Conservation (phyloP, 2,797 vertebrate genomes). For the Cephalopachus bancanus region DNA sequence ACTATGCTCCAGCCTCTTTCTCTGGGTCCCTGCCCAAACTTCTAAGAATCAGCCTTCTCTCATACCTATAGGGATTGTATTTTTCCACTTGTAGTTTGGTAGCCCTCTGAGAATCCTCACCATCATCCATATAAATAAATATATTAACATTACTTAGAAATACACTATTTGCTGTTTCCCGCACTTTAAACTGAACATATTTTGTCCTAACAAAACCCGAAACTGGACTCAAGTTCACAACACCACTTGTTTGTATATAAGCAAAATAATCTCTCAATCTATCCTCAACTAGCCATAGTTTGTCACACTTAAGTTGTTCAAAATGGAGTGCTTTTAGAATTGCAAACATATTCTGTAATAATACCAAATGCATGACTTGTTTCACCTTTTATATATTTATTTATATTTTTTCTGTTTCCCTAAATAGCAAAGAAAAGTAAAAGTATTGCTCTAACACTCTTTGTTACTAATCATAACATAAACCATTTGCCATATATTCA, state of each 20-base stretch:
- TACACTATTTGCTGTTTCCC: background rate
- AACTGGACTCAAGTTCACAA: background rate
- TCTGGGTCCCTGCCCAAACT: background rate
- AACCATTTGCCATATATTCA: background rate
- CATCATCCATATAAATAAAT: background rate
- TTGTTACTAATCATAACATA: background rate
- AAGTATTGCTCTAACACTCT: background rate
- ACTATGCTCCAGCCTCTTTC: background rate
- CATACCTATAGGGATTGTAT: rapidly evolving
- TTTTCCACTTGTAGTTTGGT: background rate
- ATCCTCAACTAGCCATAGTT: background rate
- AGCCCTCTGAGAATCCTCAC: background rate
- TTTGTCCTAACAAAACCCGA: background rate
- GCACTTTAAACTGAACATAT: background rate
- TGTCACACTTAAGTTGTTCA: background rate
- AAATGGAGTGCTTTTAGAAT: background rate
- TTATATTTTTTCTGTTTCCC: background rate
- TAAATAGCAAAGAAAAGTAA: background rate
- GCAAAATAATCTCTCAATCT: background rate
- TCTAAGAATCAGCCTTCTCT: background rate
- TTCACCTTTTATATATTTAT: background rate
- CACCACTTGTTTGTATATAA: background rate
- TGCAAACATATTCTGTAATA: background rate
- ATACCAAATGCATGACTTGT: background rate
- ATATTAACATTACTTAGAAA: background rate